These are phyloP conservation scores for Meloidogyne exigua DNA, from an alignment of 1,140 invertebrate genomes.

Conservation along the genomic window DNA sequence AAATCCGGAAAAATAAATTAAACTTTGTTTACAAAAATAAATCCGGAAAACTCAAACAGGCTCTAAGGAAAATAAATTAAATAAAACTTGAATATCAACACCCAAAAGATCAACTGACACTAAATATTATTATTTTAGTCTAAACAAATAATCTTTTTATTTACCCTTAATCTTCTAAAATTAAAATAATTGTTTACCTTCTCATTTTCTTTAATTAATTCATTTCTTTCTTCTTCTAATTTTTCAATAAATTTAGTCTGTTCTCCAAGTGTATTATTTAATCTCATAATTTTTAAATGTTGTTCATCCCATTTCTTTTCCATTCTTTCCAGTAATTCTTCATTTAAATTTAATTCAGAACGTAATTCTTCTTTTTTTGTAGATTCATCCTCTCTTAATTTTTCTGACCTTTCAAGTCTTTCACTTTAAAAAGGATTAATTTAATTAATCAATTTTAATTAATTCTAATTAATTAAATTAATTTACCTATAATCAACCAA, in stretches of 20 bases:
- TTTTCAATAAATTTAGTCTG: constrained; percentile 47
- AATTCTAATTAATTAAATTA: background rate
- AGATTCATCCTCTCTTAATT: constrained; percentile 29
- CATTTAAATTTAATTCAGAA: constrained; percentile 50
- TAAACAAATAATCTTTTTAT: too few species aligned
- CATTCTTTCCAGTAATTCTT: constrained; percentile 52
- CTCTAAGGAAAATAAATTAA: too few species aligned
- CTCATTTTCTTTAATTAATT: constrained; percentile 37
- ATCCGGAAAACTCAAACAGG: too few species aligned
- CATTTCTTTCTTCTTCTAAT: constrained; percentile 43
- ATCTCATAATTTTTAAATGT: constrained; percentile 54
- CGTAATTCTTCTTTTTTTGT: constrained; percentile 38
- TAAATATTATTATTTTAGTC: too few species aligned
- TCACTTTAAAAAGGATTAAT: background rate
- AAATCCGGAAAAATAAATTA: too few species aligned
- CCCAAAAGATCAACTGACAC: too few species aligned
- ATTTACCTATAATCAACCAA: constrained; percentile 1
- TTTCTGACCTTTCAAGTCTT: constrained; percentile 5
- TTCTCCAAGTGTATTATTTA: constrained; percentile 46
- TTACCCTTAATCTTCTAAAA: too few species aligned
- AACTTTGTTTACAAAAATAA: too few species aligned
- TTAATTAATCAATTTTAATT: background rate
- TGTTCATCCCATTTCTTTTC: constrained; percentile 59
- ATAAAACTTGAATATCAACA: too few species aligned
- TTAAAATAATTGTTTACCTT: too few species aligned